phyloP scores from a whole-genome alignment of 2,113 vertebrate genomes.

The Leucoraja erinaceus region DNA sequence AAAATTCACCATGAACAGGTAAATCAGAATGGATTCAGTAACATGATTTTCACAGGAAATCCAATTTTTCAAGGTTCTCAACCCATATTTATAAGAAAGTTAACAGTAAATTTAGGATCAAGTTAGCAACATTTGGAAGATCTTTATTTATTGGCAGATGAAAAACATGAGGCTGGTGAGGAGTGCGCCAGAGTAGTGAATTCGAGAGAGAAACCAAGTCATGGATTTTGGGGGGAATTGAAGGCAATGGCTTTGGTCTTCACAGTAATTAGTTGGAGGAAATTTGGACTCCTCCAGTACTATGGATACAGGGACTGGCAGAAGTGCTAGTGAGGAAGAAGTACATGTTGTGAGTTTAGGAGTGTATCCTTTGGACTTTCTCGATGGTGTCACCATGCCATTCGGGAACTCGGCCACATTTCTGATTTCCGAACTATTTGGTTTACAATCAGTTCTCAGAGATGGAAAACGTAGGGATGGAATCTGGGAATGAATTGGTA shows the following conservation, averaged over 20 bases:
- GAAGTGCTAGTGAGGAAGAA: not conserved
- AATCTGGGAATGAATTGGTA: not conserved
- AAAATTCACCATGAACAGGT: not conserved
- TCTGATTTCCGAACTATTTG: too few relatives aligned
- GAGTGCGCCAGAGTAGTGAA: too few relatives aligned
- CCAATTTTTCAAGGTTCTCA: not conserved
- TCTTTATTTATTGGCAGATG: too few relatives aligned
- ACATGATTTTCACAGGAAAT: not conserved
- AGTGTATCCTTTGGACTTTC: not conserved
- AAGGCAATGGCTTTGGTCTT: not conserved
- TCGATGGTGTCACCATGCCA: too few relatives aligned
- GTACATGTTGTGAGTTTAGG: not conserved
- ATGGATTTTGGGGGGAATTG: not conserved
- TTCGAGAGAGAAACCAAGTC: too few relatives aligned
- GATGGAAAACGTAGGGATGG: too few relatives aligned
- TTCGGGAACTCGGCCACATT: too few relatives aligned
- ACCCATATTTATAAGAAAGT: not conserved
- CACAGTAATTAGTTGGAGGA: not conserved
- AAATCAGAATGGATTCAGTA: not conserved
- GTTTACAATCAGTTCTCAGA: too few relatives aligned
- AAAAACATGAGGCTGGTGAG: too few relatives aligned
- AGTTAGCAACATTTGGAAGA: too few relatives aligned
- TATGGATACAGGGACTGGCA: too few relatives aligned
- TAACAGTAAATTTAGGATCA: too few relatives aligned
- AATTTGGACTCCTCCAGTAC: not conserved